Evolutionary conservation across 2,888 invertebrate genomes (phyloP).

Genomic region (Chymomyza caudatula): DNA sequence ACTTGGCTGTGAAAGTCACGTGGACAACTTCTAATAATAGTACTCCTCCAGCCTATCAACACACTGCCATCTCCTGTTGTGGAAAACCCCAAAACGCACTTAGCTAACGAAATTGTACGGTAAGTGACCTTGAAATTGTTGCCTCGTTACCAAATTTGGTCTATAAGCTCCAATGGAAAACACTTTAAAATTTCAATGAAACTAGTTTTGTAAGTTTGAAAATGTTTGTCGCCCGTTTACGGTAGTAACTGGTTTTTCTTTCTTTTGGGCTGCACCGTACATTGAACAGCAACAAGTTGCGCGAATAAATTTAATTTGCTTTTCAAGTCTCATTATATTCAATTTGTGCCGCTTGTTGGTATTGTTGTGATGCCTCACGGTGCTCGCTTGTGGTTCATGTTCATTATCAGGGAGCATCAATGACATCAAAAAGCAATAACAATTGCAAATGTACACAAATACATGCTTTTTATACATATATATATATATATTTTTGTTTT

Average conservation of each 20-base stretch:
- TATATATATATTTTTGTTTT: not conserved
- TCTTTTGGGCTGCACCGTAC: constrained; percentile 50
- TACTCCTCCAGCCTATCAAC: not conserved
- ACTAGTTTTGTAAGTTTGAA: constrained; percentile 4
- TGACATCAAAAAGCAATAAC: constrained; percentile 7
- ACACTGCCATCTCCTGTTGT: constrained; percentile 1
- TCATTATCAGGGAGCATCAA: constrained; percentile 29
- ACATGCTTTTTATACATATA: not conserved
- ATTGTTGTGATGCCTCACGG: not conserved
- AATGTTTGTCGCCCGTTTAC: constrained; percentile 29
- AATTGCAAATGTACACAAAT: not conserved
- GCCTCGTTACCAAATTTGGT: constrained; percentile 45
- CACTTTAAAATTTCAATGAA: constrained; percentile 30
- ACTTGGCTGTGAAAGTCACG: not conserved
- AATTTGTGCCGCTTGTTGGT: constrained; percentile 36
- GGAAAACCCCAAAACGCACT: not conserved
- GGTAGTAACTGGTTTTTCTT: constrained; percentile 42
- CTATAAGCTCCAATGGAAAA: constrained; percentile 41
- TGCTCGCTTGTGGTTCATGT: constrained; percentile 12
- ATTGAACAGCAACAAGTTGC: constrained; percentile 57
- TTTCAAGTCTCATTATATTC: constrained; percentile 62
- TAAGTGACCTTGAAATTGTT: constrained; percentile 51
- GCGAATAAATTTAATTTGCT: constrained; percentile 47
- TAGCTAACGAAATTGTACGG: not conserved
- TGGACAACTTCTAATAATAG: not conserved